Evolutionary conservation across 2,888 invertebrate genomes (phyloP).

Genomic region (Spilosoma lubricipeda): DNA sequence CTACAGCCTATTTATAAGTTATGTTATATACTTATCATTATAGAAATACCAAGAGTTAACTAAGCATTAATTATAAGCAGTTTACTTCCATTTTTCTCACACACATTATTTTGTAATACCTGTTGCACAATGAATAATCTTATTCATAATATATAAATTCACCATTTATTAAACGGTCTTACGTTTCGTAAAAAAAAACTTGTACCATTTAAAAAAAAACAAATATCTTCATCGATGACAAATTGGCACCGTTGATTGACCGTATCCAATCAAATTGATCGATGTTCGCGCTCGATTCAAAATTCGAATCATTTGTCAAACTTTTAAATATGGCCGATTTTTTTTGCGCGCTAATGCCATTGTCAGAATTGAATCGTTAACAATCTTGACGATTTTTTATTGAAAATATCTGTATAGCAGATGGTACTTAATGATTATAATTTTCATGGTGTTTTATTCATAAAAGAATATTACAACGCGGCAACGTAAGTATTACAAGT

Average conservation of each 20-base stretch:
- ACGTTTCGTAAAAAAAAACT: constrained; percentile 18
- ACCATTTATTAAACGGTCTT: constrained; percentile 35
- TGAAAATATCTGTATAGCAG: constrained; percentile 34
- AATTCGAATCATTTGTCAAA: constrained; percentile 79
- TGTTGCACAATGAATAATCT: not conserved
- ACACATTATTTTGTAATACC: not conserved
- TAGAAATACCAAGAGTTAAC: not conserved
- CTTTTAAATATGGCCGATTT: constrained; percentile 66
- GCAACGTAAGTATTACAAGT: not conserved
- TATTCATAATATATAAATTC: constrained; percentile 15
- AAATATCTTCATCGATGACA: constrained; percentile 69
- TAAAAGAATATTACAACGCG: not conserved
- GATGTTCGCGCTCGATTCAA: constrained; percentile 69
- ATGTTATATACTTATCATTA: not conserved
- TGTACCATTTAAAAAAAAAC: constrained; percentile 27
- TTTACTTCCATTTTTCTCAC: not conserved
- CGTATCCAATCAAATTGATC: constrained; percentile 80
- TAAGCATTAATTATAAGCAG: not conserved
- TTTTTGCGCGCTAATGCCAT: constrained; percentile 47
- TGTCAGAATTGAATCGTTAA: constrained; percentile 58
- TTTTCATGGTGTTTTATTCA: constrained; percentile 29
- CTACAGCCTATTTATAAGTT: not conserved
- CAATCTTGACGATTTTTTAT: constrained; percentile 50
- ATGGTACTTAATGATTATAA: constrained; percentile 39
- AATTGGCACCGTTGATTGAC: constrained; percentile 72